Conservation (phyloP, 2,888 invertebrate genomes). For the Subacronicta megacephala region DNA sequence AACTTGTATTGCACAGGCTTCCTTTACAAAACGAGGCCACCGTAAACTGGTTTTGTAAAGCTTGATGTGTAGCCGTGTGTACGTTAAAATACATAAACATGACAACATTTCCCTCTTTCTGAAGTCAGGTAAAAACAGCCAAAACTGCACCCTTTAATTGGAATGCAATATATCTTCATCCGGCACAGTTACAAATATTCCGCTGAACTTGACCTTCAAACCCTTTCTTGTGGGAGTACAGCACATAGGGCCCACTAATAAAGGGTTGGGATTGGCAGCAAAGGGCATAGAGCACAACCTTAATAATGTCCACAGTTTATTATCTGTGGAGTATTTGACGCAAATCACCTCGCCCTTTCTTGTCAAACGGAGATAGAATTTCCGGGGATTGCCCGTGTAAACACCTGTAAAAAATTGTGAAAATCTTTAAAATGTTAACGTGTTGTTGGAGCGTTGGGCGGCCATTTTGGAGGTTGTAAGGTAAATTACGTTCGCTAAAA, state of each 20-base stretch:
- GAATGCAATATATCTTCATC: conserved; percentile 75
- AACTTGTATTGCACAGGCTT: too few relatives aligned
- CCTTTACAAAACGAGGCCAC: too few relatives aligned
- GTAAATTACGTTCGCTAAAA: too few relatives aligned
- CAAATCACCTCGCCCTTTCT: conserved; percentile 68
- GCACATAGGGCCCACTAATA: conserved; percentile 74
- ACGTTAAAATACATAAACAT: too few relatives aligned
- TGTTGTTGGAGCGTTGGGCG: too few relatives aligned
- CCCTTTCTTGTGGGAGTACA: conserved; percentile 76
- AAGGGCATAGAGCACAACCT: conserved; percentile 70
- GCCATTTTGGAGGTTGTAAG: too few relatives aligned
- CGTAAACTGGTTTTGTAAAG: too few relatives aligned
- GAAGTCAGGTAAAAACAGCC: neutral
- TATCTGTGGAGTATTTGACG: conserved; percentile 78
- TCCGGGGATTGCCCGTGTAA: conserved; percentile 73
- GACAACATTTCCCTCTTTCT: neutral
- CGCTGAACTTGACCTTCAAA: conserved; percentile 70
- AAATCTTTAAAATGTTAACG: too few relatives aligned
- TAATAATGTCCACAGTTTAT: conserved; percentile 69
- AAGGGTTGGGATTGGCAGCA: conserved; percentile 51
- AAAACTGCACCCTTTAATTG: conserved; percentile 60
- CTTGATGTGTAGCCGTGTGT: too few relatives aligned
- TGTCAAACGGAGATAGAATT: conserved; percentile 77
- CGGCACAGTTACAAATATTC: conserved; percentile 64
- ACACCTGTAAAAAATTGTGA: conserved; percentile 65